phyloP scores from a whole-genome alignment of 1,140 invertebrate genomes.

The Pseudomyrmex dendroicus region DNA sequence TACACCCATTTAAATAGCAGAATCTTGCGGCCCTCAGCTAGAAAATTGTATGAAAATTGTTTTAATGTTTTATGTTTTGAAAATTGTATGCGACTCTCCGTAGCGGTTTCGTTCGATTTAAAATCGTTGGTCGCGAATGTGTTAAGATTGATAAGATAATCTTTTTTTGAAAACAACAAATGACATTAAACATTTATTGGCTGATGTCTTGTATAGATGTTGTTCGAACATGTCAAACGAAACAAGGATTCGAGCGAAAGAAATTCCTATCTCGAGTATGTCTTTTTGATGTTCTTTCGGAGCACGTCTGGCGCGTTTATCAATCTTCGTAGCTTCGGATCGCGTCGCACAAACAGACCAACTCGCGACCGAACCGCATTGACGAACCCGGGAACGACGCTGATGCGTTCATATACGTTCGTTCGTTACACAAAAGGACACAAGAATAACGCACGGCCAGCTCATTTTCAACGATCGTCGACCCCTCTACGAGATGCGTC shows the following conservation, averaged over 20 bases:
- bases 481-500: constrained; percentile 13
- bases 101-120: too few relatives aligned
- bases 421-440: constrained; percentile 36
- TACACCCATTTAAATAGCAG: too few relatives aligned
- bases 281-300: constrained; percentile 23
- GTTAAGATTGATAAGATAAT: too few relatives aligned
- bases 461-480: constrained; percentile 57
- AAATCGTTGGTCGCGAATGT: too few relatives aligned
- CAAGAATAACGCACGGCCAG: constrained; percentile 14
- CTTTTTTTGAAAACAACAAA: too few relatives aligned
- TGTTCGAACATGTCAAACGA: not conserved
- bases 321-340: constrained; percentile 53
- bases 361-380: constrained; percentile 19
- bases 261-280: constrained; percentile 28
- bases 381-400: constrained; percentile 25
- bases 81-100: too few relatives aligned
- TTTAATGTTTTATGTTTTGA: too few relatives aligned
- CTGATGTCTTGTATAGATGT: not conserved
- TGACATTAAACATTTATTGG: too few relatives aligned
- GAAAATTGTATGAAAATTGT: too few relatives aligned
- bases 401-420: constrained; percentile 37
- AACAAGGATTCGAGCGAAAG: not conserved
- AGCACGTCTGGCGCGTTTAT: constrained; percentile 18
- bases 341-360: constrained; percentile 28
- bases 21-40: too few relatives aligned